These are phyloP conservation scores for Dorcus parallelipipedus DNA, from an alignment of 2,888 invertebrate genomes.

Conservation along the genomic window DNA sequence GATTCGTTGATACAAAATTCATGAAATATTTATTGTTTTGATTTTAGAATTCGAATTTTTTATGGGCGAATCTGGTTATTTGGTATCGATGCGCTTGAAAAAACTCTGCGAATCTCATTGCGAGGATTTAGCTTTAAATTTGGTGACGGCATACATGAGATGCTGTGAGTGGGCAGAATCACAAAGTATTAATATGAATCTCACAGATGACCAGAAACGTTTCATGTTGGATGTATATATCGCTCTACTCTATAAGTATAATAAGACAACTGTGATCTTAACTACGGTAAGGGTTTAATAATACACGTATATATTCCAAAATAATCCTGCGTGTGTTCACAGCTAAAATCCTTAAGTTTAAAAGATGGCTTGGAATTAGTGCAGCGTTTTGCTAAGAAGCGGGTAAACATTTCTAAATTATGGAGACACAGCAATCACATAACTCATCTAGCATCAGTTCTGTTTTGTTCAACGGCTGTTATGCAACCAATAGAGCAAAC, in stretches of 20 bases:
- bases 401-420: constrained; percentile 53
- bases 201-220: constrained; percentile 52
- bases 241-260: constrained; percentile 50
- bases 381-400: constrained; percentile 49
- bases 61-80: constrained; percentile 56
- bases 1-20: too few relatives aligned
- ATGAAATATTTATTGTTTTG: background rate
- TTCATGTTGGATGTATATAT: constrained; percentile 61
- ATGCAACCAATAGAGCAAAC: constrained; percentile 50
- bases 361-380: constrained; percentile 56
- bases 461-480: constrained; percentile 56
- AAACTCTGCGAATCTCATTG: constrained; percentile 60
- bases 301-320: background rate
- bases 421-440: constrained; percentile 57
- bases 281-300: constrained; percentile 17
- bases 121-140: constrained; percentile 59
- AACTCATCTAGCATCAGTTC: constrained; percentile 55
- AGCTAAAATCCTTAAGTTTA: constrained; percentile 56
- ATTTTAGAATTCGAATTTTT: constrained; percentile 54
- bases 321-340: constrained; percentile 25
- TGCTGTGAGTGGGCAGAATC: constrained; percentile 42
- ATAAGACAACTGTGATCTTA: constrained; percentile 18
- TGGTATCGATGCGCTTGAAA: constrained; percentile 58
- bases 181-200: constrained; percentile 42
- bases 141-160: constrained; percentile 52